Evolutionary conservation across 2,888 invertebrate species (phyloP).

Genomic region (Biston betularia): DNA sequence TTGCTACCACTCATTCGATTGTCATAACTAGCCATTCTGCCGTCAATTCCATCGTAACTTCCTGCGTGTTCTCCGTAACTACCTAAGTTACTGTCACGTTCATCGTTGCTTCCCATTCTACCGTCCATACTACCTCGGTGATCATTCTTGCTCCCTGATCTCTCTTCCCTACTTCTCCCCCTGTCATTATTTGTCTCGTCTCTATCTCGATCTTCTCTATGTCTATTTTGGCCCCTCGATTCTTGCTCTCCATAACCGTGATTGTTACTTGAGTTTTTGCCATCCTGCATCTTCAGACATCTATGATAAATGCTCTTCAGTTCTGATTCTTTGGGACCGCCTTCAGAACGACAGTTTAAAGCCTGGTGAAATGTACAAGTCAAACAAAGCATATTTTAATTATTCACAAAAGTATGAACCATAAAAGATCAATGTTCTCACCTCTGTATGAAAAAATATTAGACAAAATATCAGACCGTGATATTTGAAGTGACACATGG

Average conservation of each 20-base stretch:
- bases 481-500: constrained; percentile 60
- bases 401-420: not conserved
- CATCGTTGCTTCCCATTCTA: constrained; percentile 43
- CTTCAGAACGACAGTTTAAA: constrained; percentile 86
- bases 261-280: constrained; percentile 58
- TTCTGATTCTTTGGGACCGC: constrained; percentile 86
- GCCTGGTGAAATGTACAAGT: constrained; percentile 59
- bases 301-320: constrained; percentile 85
- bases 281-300: constrained; percentile 82
- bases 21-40: constrained; percentile 20
- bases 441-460: constrained; percentile 57
- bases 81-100: constrained; percentile 39
- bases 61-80: constrained; percentile 37
- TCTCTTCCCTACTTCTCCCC: constrained; percentile 47
- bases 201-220: constrained; percentile 57
- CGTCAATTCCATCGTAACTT: constrained; percentile 16
- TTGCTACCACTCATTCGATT: constrained; percentile 40
- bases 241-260: constrained; percentile 60
- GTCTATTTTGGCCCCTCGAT: constrained; percentile 59
- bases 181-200: constrained; percentile 48
- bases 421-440: constrained; percentile 53
- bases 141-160: constrained; percentile 51
- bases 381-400: not conserved
- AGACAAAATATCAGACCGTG: constrained; percentile 57
- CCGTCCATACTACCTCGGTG: constrained; percentile 48